These are phyloP conservation scores for Tachysurus fulvidraco DNA, from an alignment of 2,113 vertebrate species.

Conservation along the genomic window DNA sequence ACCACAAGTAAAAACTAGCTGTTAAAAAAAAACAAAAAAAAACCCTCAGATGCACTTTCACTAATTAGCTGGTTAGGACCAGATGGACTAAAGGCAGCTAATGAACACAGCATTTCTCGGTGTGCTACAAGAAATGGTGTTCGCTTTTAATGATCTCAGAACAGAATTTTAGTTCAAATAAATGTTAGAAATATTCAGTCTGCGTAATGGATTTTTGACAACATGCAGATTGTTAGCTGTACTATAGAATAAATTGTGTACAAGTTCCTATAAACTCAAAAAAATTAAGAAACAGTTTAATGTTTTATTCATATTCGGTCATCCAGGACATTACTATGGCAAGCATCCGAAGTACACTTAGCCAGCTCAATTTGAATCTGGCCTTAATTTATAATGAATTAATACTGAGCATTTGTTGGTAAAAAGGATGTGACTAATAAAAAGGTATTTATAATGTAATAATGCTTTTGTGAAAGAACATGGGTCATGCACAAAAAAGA, in stretches of 20 bases:
- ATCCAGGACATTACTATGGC: conserved; percentile 4
- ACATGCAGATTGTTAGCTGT: not conserved
- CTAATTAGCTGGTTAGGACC: conserved; percentile 7
- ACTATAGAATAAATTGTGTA: not conserved
- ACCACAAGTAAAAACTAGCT: not conserved
- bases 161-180: not conserved
- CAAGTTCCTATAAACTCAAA: not conserved
- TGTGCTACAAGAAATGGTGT: not conserved
- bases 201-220: not conserved
- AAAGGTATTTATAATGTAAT: conserved; percentile 43
- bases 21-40: not conserved
- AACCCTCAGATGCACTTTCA: not conserved
- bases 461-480: conserved; percentile 27
- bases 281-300: not conserved
- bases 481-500: conserved; percentile 24
- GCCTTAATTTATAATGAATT: conserved; percentile 42
- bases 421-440: conserved; percentile 41
- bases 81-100: conserved; percentile 22
- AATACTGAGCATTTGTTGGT: not conserved
- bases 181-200: not conserved
- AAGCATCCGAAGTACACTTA: conserved; percentile 3
- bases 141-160: conserved; percentile 18
- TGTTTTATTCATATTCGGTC: conserved; percentile 22
- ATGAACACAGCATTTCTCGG: conserved; percentile 12
- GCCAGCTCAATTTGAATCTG: conserved; percentile 17